A percentile compares a stretch with the other conserved stretches of the same genome.
These are phyloP conservation scores for Endotricha flammealis DNA, from an alignment of 2,888 invertebrate species.

Conservation along the genomic window DNA sequence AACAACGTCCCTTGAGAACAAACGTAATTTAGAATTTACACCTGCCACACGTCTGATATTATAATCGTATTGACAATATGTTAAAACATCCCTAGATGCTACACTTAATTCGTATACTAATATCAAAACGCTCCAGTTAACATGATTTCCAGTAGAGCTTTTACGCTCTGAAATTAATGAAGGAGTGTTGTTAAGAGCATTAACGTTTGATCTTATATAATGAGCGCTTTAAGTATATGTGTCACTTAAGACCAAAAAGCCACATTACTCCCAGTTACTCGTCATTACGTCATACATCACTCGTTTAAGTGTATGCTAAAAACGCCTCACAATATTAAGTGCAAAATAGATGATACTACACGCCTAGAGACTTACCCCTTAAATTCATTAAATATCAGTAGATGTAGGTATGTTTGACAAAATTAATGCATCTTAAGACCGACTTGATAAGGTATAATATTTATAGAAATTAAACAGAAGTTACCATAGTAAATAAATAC, in stretches of 20 bases:
- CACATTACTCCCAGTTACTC: slow-evolving; percentile 14
- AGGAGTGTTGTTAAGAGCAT: slow-evolving; percentile 22
- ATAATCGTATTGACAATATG: neutral
- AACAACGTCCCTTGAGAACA: neutral
- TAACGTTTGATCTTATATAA: slow-evolving; percentile 53
- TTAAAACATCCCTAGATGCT: neutral
- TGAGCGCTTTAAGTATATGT: slow-evolving; percentile 38
- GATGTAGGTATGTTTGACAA: too few relatives aligned
- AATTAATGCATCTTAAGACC: too few relatives aligned
- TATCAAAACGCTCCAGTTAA: slow-evolving; percentile 18
- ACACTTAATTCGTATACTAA: neutral
- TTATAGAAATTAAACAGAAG: too few relatives aligned
- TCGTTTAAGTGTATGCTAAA: neutral
- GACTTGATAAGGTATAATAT: too few relatives aligned
- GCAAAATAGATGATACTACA: too few relatives aligned
- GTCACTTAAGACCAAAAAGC: slow-evolving; percentile 36
- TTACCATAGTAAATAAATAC: too few relatives aligned
- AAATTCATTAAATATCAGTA: too few relatives aligned
- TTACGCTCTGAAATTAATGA: slow-evolving; percentile 26
- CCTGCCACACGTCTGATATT: neutral
- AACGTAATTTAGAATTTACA: neutral
- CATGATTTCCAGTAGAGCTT: slow-evolving; percentile 23
- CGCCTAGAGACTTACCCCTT: too few relatives aligned
- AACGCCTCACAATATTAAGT: too few relatives aligned
- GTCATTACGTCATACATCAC: slow-evolving; percentile 1